These are phyloP conservation scores for Drosophila siamana DNA, from an alignment of 2,888 invertebrate genomes.

Conservation along the genomic window DNA sequence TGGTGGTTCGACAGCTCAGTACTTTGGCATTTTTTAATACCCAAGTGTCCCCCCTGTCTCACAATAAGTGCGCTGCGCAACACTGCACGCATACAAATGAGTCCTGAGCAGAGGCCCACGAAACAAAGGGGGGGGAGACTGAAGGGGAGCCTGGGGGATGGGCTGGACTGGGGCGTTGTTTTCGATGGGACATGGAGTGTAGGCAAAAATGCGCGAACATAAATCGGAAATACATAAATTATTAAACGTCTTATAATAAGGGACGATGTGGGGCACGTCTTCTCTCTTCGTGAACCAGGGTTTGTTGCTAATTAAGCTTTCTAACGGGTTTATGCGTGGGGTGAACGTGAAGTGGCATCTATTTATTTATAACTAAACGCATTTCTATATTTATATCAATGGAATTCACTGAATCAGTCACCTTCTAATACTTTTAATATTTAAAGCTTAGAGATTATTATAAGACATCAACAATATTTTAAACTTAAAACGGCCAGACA, in stretches of 20 bases:
- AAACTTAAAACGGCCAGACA: too few species aligned
- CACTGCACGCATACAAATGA: constrained; percentile 78
- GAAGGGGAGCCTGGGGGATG: neutral
- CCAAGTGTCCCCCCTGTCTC: constrained; percentile 72
- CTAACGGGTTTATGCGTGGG: constrained; percentile 32
- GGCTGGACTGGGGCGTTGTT: constrained; percentile 18
- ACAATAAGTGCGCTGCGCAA: constrained; percentile 79
- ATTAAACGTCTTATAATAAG: constrained; percentile 72
- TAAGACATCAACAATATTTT: too few species aligned
- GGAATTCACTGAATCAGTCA: too few species aligned
- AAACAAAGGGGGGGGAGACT: too few species aligned
- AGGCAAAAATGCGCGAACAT: constrained; percentile 62
- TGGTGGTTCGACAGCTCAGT: constrained; percentile 41
- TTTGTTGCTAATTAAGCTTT: constrained; percentile 45
- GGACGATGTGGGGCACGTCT: constrained; percentile 43
- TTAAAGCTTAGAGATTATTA: too few species aligned
- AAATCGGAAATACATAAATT: constrained; percentile 80
- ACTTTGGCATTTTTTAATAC: constrained; percentile 77
- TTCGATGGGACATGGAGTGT: constrained; percentile 17
- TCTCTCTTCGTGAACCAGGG: constrained; percentile 3
- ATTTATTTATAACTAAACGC: too few species aligned
- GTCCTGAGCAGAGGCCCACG: constrained; percentile 12
- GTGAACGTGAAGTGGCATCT: neutral
- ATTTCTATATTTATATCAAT: neutral
- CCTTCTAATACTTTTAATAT: too few species aligned